A percentile compares a stretch with the other conserved stretches of the same genome.
phyloP scores from a whole-genome alignment of 1,140 invertebrate species.

The Argopecten irradians region DNA sequence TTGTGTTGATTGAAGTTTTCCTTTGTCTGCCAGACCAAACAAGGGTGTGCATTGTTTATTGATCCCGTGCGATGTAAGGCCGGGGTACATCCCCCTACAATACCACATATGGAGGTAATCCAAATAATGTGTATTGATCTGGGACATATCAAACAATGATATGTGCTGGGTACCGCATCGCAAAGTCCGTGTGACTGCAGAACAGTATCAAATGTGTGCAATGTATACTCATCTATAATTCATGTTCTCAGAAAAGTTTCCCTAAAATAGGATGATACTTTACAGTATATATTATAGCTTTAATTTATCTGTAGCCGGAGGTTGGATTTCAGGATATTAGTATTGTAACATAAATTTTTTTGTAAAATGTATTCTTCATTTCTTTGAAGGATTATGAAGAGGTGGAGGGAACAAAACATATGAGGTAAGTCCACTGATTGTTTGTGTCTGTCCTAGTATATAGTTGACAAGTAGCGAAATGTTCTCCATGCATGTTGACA shows the following conservation, averaged over 20 bases:
- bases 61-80: not conserved
- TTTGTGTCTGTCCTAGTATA: not conserved
- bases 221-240: not conserved
- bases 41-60: not conserved
- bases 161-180: not conserved
- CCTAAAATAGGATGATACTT: not conserved
- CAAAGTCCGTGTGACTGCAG: not conserved
- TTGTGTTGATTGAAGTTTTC: too few species aligned
- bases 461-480: not conserved
- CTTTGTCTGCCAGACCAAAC: not conserved
- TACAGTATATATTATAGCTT: too few species aligned
- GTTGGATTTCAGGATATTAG: not conserved
- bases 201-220: not conserved
- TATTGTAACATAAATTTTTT: too few species aligned
- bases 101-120: not conserved
- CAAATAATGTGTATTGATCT: not conserved
- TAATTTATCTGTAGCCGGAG: not conserved
- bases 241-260: not conserved
- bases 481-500: not conserved
- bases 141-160: not conserved
- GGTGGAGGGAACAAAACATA: conserved; percentile 55
- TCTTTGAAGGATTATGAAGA: conserved; percentile 60
- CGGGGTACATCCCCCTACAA: not conserved
- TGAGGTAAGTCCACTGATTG: conserved; percentile 33
- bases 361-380: not conserved